Percentiles rank a stretch among this genome's conserved stretches.
Evolutionary conservation across 2,888 invertebrate species (phyloP).

Genomic region (Nomada ruficornis): DNA sequence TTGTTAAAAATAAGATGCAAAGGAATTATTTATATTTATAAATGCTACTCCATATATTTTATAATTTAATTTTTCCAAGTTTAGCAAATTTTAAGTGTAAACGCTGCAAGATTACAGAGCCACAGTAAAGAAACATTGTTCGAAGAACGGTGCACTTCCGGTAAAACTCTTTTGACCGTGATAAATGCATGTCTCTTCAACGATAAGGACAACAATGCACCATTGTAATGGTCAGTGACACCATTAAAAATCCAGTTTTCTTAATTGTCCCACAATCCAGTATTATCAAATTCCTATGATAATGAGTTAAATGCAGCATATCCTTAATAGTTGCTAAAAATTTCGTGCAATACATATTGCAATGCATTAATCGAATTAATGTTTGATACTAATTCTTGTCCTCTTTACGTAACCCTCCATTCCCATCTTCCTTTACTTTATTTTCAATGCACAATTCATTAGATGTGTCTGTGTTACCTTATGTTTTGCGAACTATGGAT

Average conservation of each 20-base stretch:
- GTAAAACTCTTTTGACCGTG: conserved; percentile 15
- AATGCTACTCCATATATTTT: not conserved
- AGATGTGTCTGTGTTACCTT: too few relatives aligned
- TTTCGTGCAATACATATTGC: not conserved
- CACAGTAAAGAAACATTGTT: not conserved
- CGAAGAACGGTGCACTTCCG: conserved; percentile 39
- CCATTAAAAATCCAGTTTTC: conserved; percentile 10
- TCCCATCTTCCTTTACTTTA: too few relatives aligned
- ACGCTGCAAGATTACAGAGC: too few relatives aligned
- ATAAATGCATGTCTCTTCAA: conserved; percentile 35
- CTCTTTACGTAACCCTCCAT: too few relatives aligned
- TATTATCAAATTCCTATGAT: conserved; percentile 33
- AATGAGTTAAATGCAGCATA: conserved; percentile 8
- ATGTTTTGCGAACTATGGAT: too few relatives aligned
- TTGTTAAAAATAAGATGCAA: too few relatives aligned
- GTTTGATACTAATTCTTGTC: too few relatives aligned
- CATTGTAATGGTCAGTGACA: conserved; percentile 53
- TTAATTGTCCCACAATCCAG: not conserved
- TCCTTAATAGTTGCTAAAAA: not conserved
- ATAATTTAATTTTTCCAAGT: not conserved
- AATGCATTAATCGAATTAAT: too few relatives aligned
- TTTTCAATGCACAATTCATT: too few relatives aligned
- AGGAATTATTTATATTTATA: too few relatives aligned
- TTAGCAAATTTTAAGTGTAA: not conserved
- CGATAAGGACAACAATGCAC: conserved; percentile 56